These are phyloP conservation scores for Conus ventricosus DNA, from an alignment of 1,140 invertebrate genomes.

Conservation along the genomic window DNA sequence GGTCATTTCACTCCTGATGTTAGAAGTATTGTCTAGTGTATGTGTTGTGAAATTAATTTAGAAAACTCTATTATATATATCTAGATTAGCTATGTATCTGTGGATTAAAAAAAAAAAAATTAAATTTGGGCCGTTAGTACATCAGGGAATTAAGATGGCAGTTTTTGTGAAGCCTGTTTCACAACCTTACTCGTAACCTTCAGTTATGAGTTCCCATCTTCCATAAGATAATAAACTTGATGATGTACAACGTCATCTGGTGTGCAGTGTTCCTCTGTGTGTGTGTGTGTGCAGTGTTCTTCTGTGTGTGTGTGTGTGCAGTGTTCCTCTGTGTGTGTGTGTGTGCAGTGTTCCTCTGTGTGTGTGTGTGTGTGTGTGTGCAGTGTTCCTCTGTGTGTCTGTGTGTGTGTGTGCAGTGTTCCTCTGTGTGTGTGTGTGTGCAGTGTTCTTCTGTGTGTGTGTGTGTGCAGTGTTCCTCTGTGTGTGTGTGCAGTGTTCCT, in stretches of 20 bases:
- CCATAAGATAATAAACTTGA: neutral
- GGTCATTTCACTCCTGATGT: conserved; percentile 9
- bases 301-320: too few relatives aligned
- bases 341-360: too few relatives aligned
- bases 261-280: too few relatives aligned
- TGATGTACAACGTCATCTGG: conserved; percentile 7
- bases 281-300: too few relatives aligned
- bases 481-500: too few relatives aligned
- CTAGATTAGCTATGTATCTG: neutral
- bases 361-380: too few relatives aligned
- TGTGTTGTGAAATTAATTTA: conserved; percentile 7
- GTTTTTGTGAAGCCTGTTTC: neutral
- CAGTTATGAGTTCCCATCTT: neutral
- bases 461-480: too few relatives aligned
- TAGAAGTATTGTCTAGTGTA: conserved; percentile 17
- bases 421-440: too few relatives aligned
- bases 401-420: too few relatives aligned
- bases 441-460: too few relatives aligned
- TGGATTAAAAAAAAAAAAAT: neutral
- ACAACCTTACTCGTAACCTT: neutral
- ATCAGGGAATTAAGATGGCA: conserved; percentile 36
- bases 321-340: too few relatives aligned
- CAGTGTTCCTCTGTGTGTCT: too few relatives aligned
- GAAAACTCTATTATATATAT: neutral
- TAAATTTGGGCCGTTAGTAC: conserved; percentile 20